A percentile compares a stretch with the other conserved stretches of the same genome.
Evolutionary conservation across 2,888 invertebrate genomes (phyloP).

Genomic region (Exephanes ischioxanthus): DNA sequence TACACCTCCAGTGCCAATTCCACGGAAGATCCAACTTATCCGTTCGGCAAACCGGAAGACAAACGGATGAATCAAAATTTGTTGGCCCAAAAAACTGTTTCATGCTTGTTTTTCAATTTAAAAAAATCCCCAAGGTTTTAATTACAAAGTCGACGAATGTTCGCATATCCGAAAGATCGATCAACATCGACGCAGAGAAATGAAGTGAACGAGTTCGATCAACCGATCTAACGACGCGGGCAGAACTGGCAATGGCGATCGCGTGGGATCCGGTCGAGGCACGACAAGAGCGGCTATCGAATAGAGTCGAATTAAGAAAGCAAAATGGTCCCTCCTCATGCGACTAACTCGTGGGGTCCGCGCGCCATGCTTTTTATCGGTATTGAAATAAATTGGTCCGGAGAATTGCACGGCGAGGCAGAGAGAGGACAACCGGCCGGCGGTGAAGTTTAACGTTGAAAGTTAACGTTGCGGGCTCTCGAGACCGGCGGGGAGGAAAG

Average conservation of each 20-base stretch:
- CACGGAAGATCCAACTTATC: not conserved
- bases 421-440: conserved; percentile 48
- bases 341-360: conserved; percentile 43
- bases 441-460: conserved; percentile 34
- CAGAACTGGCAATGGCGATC: conserved; percentile 39
- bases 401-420: conserved; percentile 75
- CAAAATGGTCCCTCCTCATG: conserved; percentile 80
- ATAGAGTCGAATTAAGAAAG: conserved; percentile 73
- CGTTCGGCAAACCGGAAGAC: not conserved
- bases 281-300: conserved; percentile 63
- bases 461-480: conserved; percentile 43
- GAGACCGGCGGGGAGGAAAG: conserved; percentile 23
- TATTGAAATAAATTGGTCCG: conserved; percentile 83
- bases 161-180: too few relatives aligned
- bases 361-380: conserved; percentile 68
- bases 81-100: too few relatives aligned
- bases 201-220: not conserved
- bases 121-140: too few relatives aligned
- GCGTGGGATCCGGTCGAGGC: conserved; percentile 36
- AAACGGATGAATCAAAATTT: too few relatives aligned
- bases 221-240: not conserved
- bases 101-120: too few relatives aligned
- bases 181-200: not conserved
- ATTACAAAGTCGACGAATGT: too few relatives aligned
- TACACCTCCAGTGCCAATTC: conserved; percentile 1